Percentiles rank a stretch among this genome's conserved stretches.
Evolutionary conservation across 2,113 vertebrate genomes (phyloP).

Genomic region (Halichoerus grypus): DNA sequence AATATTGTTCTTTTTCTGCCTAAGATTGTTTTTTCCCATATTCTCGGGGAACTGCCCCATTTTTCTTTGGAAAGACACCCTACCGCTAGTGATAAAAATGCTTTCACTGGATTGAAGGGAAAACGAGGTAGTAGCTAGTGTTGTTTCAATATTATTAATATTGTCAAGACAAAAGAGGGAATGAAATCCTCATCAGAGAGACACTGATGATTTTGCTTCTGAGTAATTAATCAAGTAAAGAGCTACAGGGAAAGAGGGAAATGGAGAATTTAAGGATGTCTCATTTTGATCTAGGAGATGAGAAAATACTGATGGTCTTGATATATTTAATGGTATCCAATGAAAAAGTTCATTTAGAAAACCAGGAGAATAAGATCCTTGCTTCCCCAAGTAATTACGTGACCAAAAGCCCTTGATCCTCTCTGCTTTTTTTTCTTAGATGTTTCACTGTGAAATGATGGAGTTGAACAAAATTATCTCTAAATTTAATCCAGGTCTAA

Average conservation of each 20-base stretch:
- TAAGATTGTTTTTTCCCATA: conserved; percentile 62
- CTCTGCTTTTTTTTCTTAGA: not conserved
- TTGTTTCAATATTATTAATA: conserved; percentile 30
- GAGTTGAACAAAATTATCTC: not conserved
- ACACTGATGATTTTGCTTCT: not conserved
- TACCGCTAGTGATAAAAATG: conserved; percentile 28
- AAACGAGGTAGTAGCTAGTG: not conserved
- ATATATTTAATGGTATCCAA: not conserved
- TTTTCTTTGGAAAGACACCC: conserved; percentile 57
- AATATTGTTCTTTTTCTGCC: conserved; percentile 54
- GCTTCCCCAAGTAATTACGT: not conserved
- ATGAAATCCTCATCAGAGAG: not conserved
- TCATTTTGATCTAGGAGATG: not conserved
- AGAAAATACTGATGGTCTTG: not conserved
- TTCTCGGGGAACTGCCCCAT: conserved; percentile 19
- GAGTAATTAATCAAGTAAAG: conserved; percentile 6
- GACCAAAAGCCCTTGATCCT: not conserved
- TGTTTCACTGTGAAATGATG: not conserved
- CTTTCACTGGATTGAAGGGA: not conserved
- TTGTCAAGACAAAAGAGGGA: not conserved
- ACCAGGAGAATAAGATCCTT: not conserved
- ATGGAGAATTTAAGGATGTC: not conserved
- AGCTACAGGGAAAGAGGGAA: not conserved
- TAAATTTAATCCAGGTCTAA: conserved; percentile 50
- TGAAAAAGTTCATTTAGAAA: conserved; percentile 8